Conservation (phyloP, 2,113 vertebrate species). For the Perca flavescens region DNA sequence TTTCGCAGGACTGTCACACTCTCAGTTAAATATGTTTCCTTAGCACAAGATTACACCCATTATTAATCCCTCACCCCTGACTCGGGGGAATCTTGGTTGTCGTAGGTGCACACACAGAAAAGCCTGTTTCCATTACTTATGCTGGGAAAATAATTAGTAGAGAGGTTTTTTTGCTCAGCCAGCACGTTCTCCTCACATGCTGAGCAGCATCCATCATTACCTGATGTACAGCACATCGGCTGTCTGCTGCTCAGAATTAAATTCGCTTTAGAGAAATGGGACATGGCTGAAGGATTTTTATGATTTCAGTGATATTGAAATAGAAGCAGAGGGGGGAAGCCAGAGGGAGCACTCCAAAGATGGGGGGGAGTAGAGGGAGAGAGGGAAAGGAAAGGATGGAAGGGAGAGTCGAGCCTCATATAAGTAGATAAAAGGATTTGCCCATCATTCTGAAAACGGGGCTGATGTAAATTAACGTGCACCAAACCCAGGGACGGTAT, state of each 20-base stretch:
- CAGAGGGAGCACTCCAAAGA: constrained; percentile 42
- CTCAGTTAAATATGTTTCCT: constrained; percentile 55
- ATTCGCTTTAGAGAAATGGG: constrained; percentile 80
- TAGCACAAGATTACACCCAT: constrained; percentile 54
- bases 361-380: constrained; percentile 14
- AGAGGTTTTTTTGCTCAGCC: constrained; percentile 63
- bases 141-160: constrained; percentile 71
- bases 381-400: constrained; percentile 28
- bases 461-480: constrained; percentile 66
- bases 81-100: constrained; percentile 40
- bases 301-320: constrained; percentile 82
- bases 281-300: constrained; percentile 83
- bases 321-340: constrained; percentile 59
- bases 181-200: constrained; percentile 71
- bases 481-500: constrained; percentile 23
- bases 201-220: constrained; percentile 76
- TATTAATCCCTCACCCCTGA: constrained; percentile 55
- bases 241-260: constrained; percentile 71
- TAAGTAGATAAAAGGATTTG: constrained; percentile 78
- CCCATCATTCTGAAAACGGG: constrained; percentile 60
- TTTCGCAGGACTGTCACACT: constrained; percentile 57
- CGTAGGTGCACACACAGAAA: constrained; percentile 13
- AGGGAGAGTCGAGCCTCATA: constrained; percentile 59
- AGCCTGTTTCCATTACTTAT: constrained; percentile 64
- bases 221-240: constrained; percentile 68